Evolutionary conservation across 2,888 invertebrate species (phyloP).

Genomic region (Xylocampa areola): DNA sequence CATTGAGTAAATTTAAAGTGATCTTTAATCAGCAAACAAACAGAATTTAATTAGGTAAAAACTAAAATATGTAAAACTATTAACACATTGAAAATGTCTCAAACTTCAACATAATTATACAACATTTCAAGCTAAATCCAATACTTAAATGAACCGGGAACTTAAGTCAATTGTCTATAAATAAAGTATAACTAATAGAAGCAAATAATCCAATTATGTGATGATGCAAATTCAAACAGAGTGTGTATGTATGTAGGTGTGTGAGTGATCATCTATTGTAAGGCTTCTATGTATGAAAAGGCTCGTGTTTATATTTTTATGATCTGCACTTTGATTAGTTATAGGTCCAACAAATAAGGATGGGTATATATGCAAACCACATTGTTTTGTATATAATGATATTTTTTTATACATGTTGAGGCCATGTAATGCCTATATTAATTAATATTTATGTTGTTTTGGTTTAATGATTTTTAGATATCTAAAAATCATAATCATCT

Average conservation of each 20-base stretch:
- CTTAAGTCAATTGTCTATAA: constrained; percentile 77
- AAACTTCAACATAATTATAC: too few relatives aligned
- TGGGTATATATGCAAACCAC: too few relatives aligned
- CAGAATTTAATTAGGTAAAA: too few relatives aligned
- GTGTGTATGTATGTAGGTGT: constrained; percentile 18
- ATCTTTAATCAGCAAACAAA: too few relatives aligned
- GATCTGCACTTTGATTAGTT: constrained; percentile 9
- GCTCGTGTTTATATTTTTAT: constrained; percentile 2
- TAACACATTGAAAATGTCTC: too few relatives aligned
- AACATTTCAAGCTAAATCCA: constrained; percentile 14
- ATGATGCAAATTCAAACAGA: constrained; percentile 65
- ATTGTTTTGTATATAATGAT: neutral
- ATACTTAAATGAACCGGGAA: constrained; percentile 47
- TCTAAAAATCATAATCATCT: too few relatives aligned
- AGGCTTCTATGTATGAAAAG: constrained; percentile 66
- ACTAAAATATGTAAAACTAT: too few relatives aligned
- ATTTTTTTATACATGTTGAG: too few relatives aligned
- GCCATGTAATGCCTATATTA: too few relatives aligned
- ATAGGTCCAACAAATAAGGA: neutral
- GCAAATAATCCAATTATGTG: constrained; percentile 63
- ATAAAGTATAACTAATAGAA: constrained; percentile 60
- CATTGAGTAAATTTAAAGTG: too few relatives aligned
- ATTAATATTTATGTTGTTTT: neutral
- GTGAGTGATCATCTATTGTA: constrained; percentile 33
- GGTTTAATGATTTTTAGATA: too few relatives aligned